phyloP scores from a whole-genome alignment of 2,888 invertebrate species.

The Chorisops tibialis region DNA sequence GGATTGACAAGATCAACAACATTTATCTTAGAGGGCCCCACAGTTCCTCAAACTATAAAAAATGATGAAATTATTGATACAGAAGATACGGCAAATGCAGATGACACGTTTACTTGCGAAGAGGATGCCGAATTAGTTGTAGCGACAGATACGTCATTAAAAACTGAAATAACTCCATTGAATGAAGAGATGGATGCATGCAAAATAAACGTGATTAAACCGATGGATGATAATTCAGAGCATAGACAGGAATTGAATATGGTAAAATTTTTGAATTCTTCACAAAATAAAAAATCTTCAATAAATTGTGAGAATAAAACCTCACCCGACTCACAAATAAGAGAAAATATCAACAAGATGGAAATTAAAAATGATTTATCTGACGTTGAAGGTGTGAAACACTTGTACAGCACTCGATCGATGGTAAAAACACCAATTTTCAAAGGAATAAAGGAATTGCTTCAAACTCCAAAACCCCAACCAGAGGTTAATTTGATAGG shows the following conservation, averaged over 20 bases:
- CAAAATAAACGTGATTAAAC: too few relatives aligned
- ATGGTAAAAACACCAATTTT: conserved; percentile 20
- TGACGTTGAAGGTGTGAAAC: conserved; percentile 18
- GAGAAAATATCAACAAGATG: too few relatives aligned
- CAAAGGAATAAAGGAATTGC: conserved; percentile 12
- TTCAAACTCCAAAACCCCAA: conserved; percentile 23
- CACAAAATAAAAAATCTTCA: too few relatives aligned
- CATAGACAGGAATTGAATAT: too few relatives aligned
- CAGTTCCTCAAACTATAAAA: not conserved
- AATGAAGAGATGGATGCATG: too few relatives aligned
- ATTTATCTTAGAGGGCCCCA: conserved; percentile 5
- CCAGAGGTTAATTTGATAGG: conserved; percentile 22
- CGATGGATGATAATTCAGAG: too few relatives aligned
- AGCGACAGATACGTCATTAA: too few relatives aligned
- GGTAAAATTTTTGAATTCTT: too few relatives aligned
- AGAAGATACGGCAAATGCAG: not conserved
- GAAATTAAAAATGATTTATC: not conserved
- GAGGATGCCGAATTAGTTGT: not conserved
- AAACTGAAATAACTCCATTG: too few relatives aligned
- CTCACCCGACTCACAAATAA: too few relatives aligned
- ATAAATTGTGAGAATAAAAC: too few relatives aligned
- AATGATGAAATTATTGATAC: not conserved
- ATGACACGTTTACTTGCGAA: not conserved
- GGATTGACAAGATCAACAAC: conserved; percentile 1
- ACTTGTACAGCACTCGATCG: conserved; percentile 7